Evolutionary conservation across 2,888 invertebrate species (phyloP).

Genomic region (Tipula vernalis): DNA sequence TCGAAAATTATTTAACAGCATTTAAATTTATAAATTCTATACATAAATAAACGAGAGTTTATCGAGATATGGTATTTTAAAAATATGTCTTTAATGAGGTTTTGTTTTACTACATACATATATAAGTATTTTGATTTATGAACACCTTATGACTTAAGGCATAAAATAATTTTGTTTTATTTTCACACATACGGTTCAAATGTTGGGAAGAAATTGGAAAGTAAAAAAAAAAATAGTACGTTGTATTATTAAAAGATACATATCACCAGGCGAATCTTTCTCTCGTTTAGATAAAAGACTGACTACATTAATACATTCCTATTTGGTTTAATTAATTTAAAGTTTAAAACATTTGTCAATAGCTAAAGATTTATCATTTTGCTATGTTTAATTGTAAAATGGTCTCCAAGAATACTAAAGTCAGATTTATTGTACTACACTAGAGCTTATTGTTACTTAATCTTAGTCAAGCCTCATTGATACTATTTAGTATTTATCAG

Average conservation of each 20-base stretch:
- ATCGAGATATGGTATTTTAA: not conserved
- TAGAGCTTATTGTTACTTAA: no score
- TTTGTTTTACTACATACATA: not conserved
- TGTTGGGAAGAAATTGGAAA: not conserved
- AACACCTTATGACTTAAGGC: not conserved
- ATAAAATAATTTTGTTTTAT: not conserved
- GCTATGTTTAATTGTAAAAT: no score
- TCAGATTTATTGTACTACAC: no score
- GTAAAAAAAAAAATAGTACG: not conserved
- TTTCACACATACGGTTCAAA: not conserved
- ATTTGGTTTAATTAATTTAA: not conserved
- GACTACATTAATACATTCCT: not conserved
- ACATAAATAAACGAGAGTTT: not conserved
- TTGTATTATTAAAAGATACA: not conserved
- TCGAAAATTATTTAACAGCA: not conserved
- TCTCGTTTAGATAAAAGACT: not conserved
- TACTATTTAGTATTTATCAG: no score
- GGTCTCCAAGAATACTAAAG: no score
- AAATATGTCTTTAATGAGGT: not conserved
- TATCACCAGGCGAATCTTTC: not conserved
- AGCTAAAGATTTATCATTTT: no score
- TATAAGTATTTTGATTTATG: not conserved
- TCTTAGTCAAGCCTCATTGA: no score
- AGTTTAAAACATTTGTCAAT: not conserved
- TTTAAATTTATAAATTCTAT: not conserved